A percentile compares a stretch with the other conserved stretches of the same genome.
phyloP scores from a whole-genome alignment of 2,797 vertebrate species.

The Hafferia zeledoni region DNA sequence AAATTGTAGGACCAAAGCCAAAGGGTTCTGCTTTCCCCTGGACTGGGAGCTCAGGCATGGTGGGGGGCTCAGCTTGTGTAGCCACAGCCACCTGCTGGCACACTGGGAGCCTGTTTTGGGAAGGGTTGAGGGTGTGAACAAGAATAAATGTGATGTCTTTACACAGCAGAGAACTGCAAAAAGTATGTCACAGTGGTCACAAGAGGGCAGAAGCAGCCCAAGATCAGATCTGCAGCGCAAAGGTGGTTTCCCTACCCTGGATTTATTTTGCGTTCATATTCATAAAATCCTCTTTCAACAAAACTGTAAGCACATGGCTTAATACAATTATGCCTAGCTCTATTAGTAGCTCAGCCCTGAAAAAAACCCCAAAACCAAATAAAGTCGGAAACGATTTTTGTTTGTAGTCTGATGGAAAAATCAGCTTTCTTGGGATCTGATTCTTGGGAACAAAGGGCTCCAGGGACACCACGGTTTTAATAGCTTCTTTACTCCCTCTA shows the following conservation, averaged over 20 bases:
- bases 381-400: neutral
- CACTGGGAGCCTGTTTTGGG: neutral
- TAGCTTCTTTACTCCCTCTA: neutral
- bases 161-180: neutral
- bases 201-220: conserved; percentile 56
- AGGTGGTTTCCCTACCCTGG: neutral
- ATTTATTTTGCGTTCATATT: neutral
- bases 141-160: fast-evolving
- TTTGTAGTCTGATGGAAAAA: neutral
- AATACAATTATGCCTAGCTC: neutral
- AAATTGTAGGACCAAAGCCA: neutral
- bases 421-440: neutral
- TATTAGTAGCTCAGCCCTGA: neutral
- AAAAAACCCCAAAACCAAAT: neutral
- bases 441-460: neutral
- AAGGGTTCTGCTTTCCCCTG: neutral
- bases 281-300: neutral
- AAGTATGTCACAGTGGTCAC: neutral
- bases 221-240: neutral
- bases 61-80: neutral
- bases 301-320: neutral
- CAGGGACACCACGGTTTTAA: neutral
- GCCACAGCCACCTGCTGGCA: neutral
- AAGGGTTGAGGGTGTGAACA: neutral
- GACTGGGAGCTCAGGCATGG: neutral